These are phyloP conservation scores for Ambastaia sidthimunki DNA, from an alignment of 2,797 vertebrate genomes.

Conservation along the genomic window DNA sequence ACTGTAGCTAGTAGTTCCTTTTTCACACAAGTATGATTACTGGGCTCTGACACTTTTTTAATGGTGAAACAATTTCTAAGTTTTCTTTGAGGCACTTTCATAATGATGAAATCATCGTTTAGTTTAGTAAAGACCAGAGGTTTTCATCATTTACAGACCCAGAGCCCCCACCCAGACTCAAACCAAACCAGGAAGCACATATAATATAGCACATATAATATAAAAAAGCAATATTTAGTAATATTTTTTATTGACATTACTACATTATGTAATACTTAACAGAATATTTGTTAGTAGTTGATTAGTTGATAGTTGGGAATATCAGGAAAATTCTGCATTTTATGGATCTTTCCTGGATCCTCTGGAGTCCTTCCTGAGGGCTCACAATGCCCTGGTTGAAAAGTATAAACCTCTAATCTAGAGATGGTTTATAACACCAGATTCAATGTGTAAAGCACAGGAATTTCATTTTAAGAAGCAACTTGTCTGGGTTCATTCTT, in stretches of 20 bases:
- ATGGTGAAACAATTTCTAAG: neutral
- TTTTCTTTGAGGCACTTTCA: neutral
- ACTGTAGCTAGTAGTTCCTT: conserved; percentile 10
- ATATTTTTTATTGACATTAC: neutral
- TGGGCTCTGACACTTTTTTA: neutral
- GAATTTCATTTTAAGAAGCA: conserved; percentile 6
- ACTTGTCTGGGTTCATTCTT: conserved; percentile 22
- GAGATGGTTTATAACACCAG: neutral
- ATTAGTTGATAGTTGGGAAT: no score
- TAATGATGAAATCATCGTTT: neutral
- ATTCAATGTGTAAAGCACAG: neutral
- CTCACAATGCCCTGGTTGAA: neutral
- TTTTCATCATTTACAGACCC: neutral
- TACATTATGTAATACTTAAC: neutral
- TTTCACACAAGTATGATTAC: neutral
- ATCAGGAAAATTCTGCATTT: neutral
- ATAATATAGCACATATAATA: neutral
- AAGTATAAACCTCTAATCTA: neutral
- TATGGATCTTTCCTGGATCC: neutral
- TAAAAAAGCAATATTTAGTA: neutral
- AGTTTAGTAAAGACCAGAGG: neutral
- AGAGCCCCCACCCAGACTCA: neutral
- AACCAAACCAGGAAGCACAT: no score
- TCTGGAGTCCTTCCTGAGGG: neutral
- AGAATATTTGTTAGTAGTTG: neutral